Percentiles rank a stretch among this genome's conserved stretches.
phyloP scores from a whole-genome alignment of 2,888 invertebrate species.

The Sialis lutaria region DNA sequence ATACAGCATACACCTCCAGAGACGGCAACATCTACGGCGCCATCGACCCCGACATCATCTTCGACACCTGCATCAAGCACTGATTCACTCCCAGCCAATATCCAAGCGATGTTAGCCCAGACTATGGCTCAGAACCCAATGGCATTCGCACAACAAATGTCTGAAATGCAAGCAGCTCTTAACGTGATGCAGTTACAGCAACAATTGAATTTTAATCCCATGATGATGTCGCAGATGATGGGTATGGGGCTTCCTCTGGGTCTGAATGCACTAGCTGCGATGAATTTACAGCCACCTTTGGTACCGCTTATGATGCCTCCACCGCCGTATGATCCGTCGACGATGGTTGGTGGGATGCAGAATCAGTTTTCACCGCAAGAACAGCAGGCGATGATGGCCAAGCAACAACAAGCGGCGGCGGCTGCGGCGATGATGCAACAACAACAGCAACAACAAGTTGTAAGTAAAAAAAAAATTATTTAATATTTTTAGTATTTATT shows the following conservation, averaged over 20 bases:
- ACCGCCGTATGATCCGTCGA: slow-evolving; percentile 56
- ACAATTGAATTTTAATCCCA: slow-evolving; percentile 73
- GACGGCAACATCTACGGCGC: slow-evolving; percentile 32
- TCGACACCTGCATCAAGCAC: slow-evolving; percentile 40
- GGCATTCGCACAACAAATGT: slow-evolving; percentile 56
- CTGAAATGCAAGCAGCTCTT: slow-evolving; percentile 69
- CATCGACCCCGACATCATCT: slow-evolving; percentile 39
- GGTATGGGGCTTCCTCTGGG: slow-evolving; percentile 67
- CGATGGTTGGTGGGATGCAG: slow-evolving; percentile 14
- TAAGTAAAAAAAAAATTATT: slow-evolving; percentile 20
- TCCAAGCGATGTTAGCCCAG: slow-evolving; percentile 28
- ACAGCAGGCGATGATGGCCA: slow-evolving; percentile 35
- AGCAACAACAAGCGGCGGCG: slow-evolving; percentile 44
- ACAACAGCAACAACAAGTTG: slow-evolving; percentile 47
- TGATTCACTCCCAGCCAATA: slow-evolving; percentile 25
- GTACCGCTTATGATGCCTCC: slow-evolving; percentile 81
- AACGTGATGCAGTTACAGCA: slow-evolving; percentile 73
- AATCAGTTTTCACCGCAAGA: slow-evolving; percentile 34
- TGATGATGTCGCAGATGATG: slow-evolving; percentile 71
- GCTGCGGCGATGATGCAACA: slow-evolving; percentile 31
- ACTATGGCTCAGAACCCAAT: slow-evolving; percentile 27
- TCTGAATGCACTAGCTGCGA: slow-evolving; percentile 72
- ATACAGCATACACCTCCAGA: slow-evolving; percentile 22
- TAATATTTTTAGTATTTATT: no score
- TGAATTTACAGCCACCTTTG: slow-evolving; percentile 87